Conservation (phyloP, 2,113 vertebrate species). For the Polypterus senegalus region DNA sequence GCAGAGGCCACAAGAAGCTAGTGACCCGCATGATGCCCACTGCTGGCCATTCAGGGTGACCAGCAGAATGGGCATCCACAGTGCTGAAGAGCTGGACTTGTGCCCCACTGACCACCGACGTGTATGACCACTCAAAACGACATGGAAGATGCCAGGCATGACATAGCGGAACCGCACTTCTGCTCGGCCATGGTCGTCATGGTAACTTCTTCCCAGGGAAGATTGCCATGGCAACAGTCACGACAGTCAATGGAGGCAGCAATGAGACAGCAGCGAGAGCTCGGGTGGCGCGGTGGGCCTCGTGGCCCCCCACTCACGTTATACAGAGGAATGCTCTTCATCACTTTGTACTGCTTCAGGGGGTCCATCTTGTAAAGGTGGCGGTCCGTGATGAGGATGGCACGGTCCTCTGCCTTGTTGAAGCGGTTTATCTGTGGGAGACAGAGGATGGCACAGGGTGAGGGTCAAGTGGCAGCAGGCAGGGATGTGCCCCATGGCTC, state of each 20-base stretch:
- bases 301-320: slow-evolving; percentile 57
- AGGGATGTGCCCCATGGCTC: background rate
- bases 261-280: slow-evolving; percentile 4
- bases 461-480: background rate
- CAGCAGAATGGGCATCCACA: too few relatives aligned
- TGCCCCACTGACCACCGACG: background rate
- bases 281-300: slow-evolving; percentile 10
- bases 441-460: slow-evolving; percentile 8
- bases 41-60: too few relatives aligned
- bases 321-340: slow-evolving; percentile 92
- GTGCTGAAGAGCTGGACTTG: too few relatives aligned
- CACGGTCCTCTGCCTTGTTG: slow-evolving; percentile 80
- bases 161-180: slow-evolving; percentile 55
- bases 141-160: slow-evolving; percentile 25
- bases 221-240: slow-evolving; percentile 51
- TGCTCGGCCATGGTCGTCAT: slow-evolving; percentile 78
- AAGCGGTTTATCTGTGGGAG: slow-evolving; percentile 81
- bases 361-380: slow-evolving; percentile 98
- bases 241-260: slow-evolving; percentile 21
- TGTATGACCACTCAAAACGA: too few relatives aligned
- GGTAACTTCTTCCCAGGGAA: slow-evolving; percentile 71
- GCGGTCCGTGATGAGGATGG: slow-evolving; percentile 86
- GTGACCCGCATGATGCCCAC: too few relatives aligned
- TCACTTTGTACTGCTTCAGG: slow-evolving; percentile 83
- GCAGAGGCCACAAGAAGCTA: too few relatives aligned